Evolutionary conservation across 2,113 vertebrate genomes (phyloP), one percentile per base, ranked within the genome.

Genomic region (Falco punctatus): DNA sequence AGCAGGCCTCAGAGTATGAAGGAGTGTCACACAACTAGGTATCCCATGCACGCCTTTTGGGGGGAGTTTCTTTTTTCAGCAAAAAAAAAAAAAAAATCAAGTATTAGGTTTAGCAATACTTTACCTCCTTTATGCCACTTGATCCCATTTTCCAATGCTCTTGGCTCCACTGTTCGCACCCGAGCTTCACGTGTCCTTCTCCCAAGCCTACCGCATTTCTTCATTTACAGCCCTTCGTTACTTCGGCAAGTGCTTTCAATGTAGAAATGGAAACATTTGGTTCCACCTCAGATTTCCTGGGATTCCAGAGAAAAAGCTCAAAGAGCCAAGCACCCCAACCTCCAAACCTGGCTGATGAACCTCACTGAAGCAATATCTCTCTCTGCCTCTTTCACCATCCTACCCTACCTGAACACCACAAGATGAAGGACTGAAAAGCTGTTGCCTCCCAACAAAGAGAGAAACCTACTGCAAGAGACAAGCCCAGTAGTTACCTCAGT

Each of bases 1-100:
- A 1, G 15, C 26, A 72, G 2, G 13, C 78, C 35, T 86, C 38
- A 10, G 46, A 26, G 23, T 8, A 19, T 3, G 3, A 58, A 6
- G 19, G 9, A 51, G 18, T 32, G 3, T 33, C 40, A 40, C 15
- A 10, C 11, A 88, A 13, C 3, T 19, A 15, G 10, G 64, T 66
- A n/a, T 15, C 15, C 20, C 11, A 35, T 3, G 5, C 3, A 24
- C 1, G 4, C 2, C 6, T 51, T 57, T 38, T 38, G 38, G 38
- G 38, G 38, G 38, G 38, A 38, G 38, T 38, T 38, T 38, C 38
- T 38, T 38, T 38, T 38, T 38, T 38, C 38, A 38, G 38, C 35
- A 35, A 35, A 38, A 38, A 38, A 38, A 38, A 38, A 38, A 38
- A 38, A 38, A 38, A 38, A 38, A 38, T 38, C 38, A 38, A 33